phyloP scores from a whole-genome alignment of 2,888 invertebrate genomes.

The Diloba caeruleocephala region DNA sequence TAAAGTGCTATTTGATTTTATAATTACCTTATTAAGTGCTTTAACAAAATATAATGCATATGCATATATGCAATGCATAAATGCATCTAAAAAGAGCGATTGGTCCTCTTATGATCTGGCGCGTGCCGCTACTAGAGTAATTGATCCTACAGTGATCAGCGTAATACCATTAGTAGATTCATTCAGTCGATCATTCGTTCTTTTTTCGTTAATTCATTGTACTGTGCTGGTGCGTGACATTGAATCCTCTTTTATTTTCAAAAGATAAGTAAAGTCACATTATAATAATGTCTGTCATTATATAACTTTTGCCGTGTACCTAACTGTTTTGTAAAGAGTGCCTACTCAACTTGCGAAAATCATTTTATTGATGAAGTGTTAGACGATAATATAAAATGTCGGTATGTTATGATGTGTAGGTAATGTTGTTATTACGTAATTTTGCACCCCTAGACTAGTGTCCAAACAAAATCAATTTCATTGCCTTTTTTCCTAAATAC shows the following conservation, averaged over 20 bases:
- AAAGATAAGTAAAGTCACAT: background rate
- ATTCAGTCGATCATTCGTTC: background rate
- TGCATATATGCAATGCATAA: background rate
- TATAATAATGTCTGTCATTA: background rate
- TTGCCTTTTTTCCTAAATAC: too few species aligned
- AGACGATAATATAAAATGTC: background rate
- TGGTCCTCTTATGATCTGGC: background rate
- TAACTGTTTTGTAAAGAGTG: background rate
- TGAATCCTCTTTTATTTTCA: background rate
- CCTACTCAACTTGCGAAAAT: constrained; percentile 2
- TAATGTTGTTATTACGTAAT: background rate
- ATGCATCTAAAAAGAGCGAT: background rate
- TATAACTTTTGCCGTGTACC: background rate
- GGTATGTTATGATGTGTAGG: background rate
- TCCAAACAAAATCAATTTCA: too few species aligned
- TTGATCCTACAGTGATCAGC: constrained; percentile 1
- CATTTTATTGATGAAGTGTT: background rate
- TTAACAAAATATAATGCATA: background rate
- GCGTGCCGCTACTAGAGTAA: background rate
- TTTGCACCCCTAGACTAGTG: too few species aligned
- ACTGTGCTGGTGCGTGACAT: background rate
- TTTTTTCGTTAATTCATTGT: background rate
- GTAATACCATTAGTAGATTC: background rate
- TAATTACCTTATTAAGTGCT: background rate
- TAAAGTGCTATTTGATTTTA: background rate